Evolutionary conservation across 2,888 invertebrate genomes (phyloP).

Genomic region (Temnothorax ravouxi): DNA sequence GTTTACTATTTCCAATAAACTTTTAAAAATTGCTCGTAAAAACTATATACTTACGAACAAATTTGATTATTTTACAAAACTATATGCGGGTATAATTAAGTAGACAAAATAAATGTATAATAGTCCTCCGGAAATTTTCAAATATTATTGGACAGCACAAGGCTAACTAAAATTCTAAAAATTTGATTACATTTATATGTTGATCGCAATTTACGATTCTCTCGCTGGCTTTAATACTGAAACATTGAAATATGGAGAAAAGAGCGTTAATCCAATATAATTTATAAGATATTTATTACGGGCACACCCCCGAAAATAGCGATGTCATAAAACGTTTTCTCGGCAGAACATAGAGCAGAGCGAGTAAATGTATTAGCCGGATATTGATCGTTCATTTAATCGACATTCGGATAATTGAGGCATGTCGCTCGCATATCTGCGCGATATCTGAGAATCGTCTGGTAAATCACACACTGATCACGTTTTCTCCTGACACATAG

Average conservation of each 20-base stretch:
- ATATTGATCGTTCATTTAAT: slow-evolving; percentile 44
- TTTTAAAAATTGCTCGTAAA: background rate
- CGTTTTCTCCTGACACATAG: background rate
- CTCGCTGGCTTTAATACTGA: background rate
- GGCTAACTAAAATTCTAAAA: slow-evolving; percentile 7
- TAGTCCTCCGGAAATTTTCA: background rate
- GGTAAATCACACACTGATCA: slow-evolving; percentile 38
- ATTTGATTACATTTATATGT: slow-evolving; percentile 16
- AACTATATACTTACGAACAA: background rate
- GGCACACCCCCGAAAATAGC: background rate
- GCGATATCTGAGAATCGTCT: slow-evolving; percentile 3
- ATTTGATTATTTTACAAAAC: background rate
- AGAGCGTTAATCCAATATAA: slow-evolving; percentile 18
- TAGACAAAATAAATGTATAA: background rate
- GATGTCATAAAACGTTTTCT: slow-evolving; percentile 13
- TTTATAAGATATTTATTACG: slow-evolving; percentile 44
- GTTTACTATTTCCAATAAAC: background rate
- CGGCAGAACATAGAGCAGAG: background rate
- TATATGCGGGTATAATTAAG: background rate
- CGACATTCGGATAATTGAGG: slow-evolving; percentile 18
- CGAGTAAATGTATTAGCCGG: slow-evolving; percentile 24
- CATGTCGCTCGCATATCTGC: slow-evolving; percentile 14
- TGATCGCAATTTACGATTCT: slow-evolving; percentile 27
- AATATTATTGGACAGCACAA: background rate
- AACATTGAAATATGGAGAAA: slow-evolving; percentile 36